Evolutionary conservation across 2,888 invertebrate species (phyloP).

Genomic region (Hirudinaria manillensis): DNA sequence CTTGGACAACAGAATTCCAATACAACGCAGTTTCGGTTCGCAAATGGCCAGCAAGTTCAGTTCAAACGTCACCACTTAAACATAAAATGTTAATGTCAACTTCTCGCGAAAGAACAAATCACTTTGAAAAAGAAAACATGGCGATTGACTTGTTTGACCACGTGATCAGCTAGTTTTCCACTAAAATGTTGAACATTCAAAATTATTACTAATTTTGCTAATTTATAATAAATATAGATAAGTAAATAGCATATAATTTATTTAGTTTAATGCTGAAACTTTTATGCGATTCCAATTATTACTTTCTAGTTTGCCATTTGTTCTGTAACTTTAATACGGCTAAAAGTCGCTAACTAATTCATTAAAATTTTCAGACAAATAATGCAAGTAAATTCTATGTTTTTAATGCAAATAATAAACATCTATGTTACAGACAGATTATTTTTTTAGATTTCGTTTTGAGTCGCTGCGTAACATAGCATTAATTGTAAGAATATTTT

Average conservation of each 20-base stretch:
- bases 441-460: slow-evolving; percentile 1
- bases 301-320: background rate
- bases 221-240: background rate
- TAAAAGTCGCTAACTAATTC: too few species aligned
- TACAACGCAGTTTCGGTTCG: too few species aligned
- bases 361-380: background rate
- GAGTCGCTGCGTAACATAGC: too few species aligned
- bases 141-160: slow-evolving; percentile 11
- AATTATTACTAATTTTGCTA: background rate
- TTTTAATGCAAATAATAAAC: slow-evolving; percentile 9
- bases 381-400: background rate
- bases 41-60: too few species aligned
- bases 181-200: too few species aligned
- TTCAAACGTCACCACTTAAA: too few species aligned
- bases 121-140: slow-evolving; percentile 17
- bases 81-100: background rate
- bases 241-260: background rate
- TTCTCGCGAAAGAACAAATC: slow-evolving; percentile 14
- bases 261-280: background rate
- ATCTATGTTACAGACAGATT: slow-evolving; percentile 13
- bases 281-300: background rate
- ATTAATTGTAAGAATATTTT: too few species aligned
- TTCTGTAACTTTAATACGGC: background rate
- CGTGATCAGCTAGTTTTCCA: background rate
- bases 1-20: too few species aligned